Conservation (phyloP, 2,113 vertebrate species). For the Pimephales promelas region DNA sequence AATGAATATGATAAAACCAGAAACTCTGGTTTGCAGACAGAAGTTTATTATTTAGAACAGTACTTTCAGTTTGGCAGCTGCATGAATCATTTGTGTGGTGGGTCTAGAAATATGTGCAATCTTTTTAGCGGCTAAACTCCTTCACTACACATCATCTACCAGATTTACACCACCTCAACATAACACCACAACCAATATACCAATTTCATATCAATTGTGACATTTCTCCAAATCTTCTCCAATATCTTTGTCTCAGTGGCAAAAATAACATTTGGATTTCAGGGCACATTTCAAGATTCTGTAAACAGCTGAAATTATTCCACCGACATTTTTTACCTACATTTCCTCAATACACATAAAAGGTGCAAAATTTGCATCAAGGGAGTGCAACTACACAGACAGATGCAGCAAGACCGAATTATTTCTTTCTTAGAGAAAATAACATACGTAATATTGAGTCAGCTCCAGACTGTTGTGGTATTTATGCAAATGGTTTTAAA, state of each 20-base stretch:
- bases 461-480: background rate
- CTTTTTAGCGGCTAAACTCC: background rate
- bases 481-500: conserved; percentile 7
- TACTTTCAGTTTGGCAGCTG: conserved; percentile 24
- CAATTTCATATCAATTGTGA: background rate
- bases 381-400: background rate
- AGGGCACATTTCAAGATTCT: background rate
- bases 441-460: background rate
- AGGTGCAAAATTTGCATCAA: conserved; percentile 1
- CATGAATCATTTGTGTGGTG: conserved; percentile 17
- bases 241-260: background rate
- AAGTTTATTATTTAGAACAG: conserved; percentile 49
- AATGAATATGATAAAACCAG: background rate
- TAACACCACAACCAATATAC: background rate
- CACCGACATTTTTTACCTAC: background rate
- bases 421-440: background rate
- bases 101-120: background rate
- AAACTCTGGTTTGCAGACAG: background rate
- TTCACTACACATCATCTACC: background rate
- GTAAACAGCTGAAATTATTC: background rate
- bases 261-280: conserved; percentile 17
- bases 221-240: background rate
- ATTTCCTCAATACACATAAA: background rate
- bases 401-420: background rate
- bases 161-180: background rate